Evolutionary conservation across 2,797 vertebrate species (phyloP), one percentile per base, ranked within the genome.

Genomic region (Serranus cabrilla): DNA sequence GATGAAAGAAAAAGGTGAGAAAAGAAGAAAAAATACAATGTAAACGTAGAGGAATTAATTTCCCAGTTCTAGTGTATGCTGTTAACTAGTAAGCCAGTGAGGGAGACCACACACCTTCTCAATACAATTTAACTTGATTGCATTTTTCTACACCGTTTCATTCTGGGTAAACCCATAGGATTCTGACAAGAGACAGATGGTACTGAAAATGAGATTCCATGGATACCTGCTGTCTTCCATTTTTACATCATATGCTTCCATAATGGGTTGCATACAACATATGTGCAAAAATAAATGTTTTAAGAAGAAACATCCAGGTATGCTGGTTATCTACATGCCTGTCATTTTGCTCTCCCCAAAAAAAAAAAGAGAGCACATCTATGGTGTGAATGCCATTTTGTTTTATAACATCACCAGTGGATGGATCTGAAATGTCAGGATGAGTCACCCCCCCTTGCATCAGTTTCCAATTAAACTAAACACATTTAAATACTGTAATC

Each of bases 151-250:
- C 14, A 17, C 27, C 55, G 20, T 71, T 45, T 77, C 57, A 43
- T 64, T 60, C 23, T 34, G n/a, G 2, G 8, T 59, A 43, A 74
- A 65, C 23, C 13, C 34, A 52, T 14, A 52, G 10, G 70, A 82
- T 17, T 64, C 18, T 69, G 57, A 37, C 5, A 27, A 34, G 39
- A 51, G 43, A 75, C 55, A 81, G 49, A 76, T 57, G 56, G 74
- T 61, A 17, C 25, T 63, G 70, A 70, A 80, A 74, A 74, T 57
- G 12, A 51, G 61, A 78, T 51, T 78, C 52, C 46, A 25, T 4
- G 10, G 21, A 74, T 76, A 74, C 7, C 51, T 56, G 55, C 18
- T 47, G 37, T 51, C 2, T 23, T 66, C 72, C 2, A 17, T 77
- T 83, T 69, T 37, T 31, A 59, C 56, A 54, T 65, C 16, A 74